Evolutionary conservation across 2,113 vertebrate genomes (phyloP), one percentile per base, ranked within the genome.

Genomic region (Leucopternis melanops): DNA sequence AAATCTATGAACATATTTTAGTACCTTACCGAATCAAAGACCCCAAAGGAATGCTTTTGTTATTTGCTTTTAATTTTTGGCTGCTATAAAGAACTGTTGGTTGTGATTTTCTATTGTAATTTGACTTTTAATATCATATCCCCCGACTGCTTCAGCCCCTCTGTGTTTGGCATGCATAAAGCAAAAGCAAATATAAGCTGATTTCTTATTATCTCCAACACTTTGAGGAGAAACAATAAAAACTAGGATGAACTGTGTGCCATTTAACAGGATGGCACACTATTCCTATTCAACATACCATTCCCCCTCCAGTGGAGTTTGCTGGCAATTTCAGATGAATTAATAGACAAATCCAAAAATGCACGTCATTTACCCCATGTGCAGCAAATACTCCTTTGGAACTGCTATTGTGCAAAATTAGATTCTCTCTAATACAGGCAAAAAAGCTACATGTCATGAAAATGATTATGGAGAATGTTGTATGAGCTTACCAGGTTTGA

Each of bases 51-150:
- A 73, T 79, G n/a, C 9, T 87, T 93, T 95, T 86, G 54, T 62
- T 81, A 83, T 97, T 96, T 96, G 79, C 81, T 88, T 97, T 97
- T 96, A 86, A 93, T 95, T 95, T 97, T 94, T 87, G 31, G 5
- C 91, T 96, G 80, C 72, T 95, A 59, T 75, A 94, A 92, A 72
- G 75, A 97, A 54, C 49, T 4, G 1, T 13, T 86, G 6, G 9
- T 90, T 92, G 66, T 44, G 57, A 65, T 55, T 97, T 95, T 69
- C 59, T 94, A 11, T 69, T 95, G 36, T 59, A 86, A 95, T 94
- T 91, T 95, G 86, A 89, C 86, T 97, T 97, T 91, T 97, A 87
- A 90, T 90, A 82, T 94, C n/a, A 31, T 62, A 87, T 91, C 54
- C 77, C 91, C 55, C 13, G 42, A 85, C 54, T 95, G 42, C 36